Percentiles rank a stretch among this genome's conserved stretches.
Conservation (phyloP, 2,797 vertebrate genomes). For the Chelon auratus region DNA sequence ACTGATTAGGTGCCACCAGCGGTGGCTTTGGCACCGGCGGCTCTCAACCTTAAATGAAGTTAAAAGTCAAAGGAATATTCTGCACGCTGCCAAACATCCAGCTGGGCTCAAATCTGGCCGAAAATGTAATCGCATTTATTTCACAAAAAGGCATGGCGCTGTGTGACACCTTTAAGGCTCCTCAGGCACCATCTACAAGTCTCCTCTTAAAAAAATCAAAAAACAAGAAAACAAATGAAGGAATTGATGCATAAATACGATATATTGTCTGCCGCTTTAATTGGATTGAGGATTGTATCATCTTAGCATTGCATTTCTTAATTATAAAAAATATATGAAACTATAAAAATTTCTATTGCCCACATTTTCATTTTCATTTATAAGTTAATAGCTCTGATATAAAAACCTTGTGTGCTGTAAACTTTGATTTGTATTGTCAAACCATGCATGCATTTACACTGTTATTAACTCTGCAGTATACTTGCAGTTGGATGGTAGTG, state of each 20-base stretch:
- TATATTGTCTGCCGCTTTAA: neutral
- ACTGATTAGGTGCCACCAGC: constrained; percentile 44
- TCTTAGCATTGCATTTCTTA: neutral
- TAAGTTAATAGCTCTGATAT: no score
- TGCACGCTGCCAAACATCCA: constrained; percentile 37
- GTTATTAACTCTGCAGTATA: no score
- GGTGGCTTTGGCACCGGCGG: constrained; percentile 43
- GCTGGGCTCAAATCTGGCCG: constrained; percentile 38
- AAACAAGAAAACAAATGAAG: neutral
- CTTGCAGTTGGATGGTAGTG: no score
- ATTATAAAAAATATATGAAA: no score
- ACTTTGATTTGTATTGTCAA: no score
- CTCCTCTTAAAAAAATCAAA: neutral
- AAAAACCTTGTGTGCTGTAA: no score
- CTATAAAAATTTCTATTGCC: no score
- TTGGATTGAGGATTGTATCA: neutral
- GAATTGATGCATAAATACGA: neutral
- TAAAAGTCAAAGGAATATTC: constrained; percentile 48
- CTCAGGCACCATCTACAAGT: constrained; percentile 4
- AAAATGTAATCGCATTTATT: constrained; percentile 47
- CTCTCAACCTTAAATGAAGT: constrained; percentile 58
- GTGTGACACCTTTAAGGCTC: constrained; percentile 5
- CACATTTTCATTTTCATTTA: no score
- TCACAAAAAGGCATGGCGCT: constrained; percentile 29
- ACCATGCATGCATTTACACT: no score